Evolutionary conservation across 2,797 vertebrate genomes (phyloP).

Genomic region (Xenentodon cancila): DNA sequence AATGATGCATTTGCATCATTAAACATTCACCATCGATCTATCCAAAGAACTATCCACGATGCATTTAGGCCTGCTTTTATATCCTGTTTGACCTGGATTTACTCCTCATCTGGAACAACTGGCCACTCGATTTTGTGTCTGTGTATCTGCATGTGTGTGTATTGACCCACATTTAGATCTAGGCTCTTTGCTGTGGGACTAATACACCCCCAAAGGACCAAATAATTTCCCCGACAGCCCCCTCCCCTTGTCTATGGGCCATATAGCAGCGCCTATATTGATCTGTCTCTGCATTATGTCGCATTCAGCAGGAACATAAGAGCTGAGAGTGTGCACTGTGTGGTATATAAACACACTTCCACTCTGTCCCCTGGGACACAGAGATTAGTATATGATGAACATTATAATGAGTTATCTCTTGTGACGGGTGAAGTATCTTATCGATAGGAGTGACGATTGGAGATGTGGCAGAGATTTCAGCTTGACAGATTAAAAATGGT

Average conservation of each 20-base stretch:
- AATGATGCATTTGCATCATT: too few species aligned
- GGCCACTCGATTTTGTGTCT: constrained; percentile 12
- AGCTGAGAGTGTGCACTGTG: not conserved
- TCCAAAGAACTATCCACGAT: not conserved
- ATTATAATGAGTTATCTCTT: too few species aligned
- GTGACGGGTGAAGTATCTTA: too few species aligned
- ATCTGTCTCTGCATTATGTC: constrained; percentile 54
- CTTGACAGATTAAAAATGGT: too few species aligned
- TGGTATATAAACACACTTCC: not conserved
- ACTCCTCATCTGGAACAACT: constrained; percentile 51
- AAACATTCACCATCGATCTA: not conserved
- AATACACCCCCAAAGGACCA: constrained; percentile 51
- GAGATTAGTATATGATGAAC: too few species aligned
- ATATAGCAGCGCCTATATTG: constrained; percentile 46
- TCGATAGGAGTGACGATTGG: too few species aligned
- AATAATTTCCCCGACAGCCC: constrained; percentile 57
- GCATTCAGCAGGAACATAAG: constrained; percentile 18
- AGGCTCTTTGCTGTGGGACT: constrained; percentile 47
- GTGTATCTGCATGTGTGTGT: constrained; percentile 25
- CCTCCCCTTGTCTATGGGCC: constrained; percentile 23
- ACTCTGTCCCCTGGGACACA: not conserved
- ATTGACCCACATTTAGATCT: constrained; percentile 68
- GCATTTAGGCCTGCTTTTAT: constrained; percentile 11
- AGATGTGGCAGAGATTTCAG: too few species aligned
- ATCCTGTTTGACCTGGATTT: constrained; percentile 56